Evolutionary conservation across 2,797 vertebrate species (phyloP), one percentile per base, ranked within the genome.

Genomic region (Stomatorhinus walkeri): DNA sequence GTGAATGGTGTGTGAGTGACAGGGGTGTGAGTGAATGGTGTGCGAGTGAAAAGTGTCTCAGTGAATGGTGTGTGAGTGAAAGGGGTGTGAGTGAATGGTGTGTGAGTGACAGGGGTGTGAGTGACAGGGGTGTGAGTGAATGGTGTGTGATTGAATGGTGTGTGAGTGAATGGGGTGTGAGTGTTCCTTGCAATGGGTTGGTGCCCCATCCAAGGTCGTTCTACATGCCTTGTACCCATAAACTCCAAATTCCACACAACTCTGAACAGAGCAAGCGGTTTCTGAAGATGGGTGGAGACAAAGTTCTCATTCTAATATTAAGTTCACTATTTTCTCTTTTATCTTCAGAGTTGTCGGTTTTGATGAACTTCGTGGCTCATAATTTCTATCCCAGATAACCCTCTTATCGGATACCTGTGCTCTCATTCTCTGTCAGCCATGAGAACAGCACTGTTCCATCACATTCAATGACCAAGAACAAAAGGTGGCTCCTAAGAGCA

Each of bases 381-480:
- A 43, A 59, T 40, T 46, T 54, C 16, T 28, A 72, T 85, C 43
- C 61, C 76, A 72, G 86, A 86, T 43, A 93, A 83, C 88, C 90
- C 91, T 90, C 90, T 90, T 91, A 89, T 72, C 0, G 1, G n/a
- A 86, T 85, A 94, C 94, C 93, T 94, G 95, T 95, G 95, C 94
- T 93, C 94, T 94, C 95, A 95, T 96, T 94, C 95, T 93, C 94
- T 90, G 92, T 90, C 93, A 93, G 94, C 95, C 95, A 95, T 93
- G 94, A 95, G 95, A 96, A 95, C 94, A 95, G 95, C 94, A 95
- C 95, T 94, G 95, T 94, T 95, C 93, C 94, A 95, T 96, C 96
- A 96, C 95, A 95, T 95, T 93, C 94, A 87, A 94, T 93, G 92
- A 95, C 95, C 94, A 89, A 93, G 94, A 95, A 95, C 93, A 93